Evolutionary conservation across 2,888 invertebrate genomes (phyloP), one percentile per base, ranked within the genome.

Genomic region (Xanthorhoe spadicearia): DNA sequence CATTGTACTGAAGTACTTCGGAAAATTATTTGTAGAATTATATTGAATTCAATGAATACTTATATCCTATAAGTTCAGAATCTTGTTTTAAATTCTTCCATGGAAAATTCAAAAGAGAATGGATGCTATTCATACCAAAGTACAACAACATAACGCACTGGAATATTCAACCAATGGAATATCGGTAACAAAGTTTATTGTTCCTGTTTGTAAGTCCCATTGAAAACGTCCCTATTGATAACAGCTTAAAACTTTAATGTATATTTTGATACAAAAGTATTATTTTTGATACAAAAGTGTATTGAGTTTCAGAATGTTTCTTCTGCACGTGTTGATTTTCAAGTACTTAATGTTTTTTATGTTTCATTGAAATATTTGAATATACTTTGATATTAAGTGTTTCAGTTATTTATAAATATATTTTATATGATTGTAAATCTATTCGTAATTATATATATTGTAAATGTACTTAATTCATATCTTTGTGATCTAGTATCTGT

Each of bases 241-340:
- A 8, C 38, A 60, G 60, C 54, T 66, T 18, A 49, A 50, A 59
- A 66, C 61, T 66, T 66, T 53, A 49, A 54, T 61, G 57, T 61
- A 51, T 51, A 61, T 66, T 64, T 48, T 35, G 7, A 43, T 53
- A 53, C 35, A 57, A 55, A 60, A 51, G 28, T 56, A 19, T 51
- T 56, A 50, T 19, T 43, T 50, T 13, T 19, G 5, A 17, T 23
- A 50, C 17, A 50, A 23, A 50, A 19, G 10, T 50, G 2, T 15
- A 9, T 38, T 43, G 6, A 7, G 10, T 13, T 43, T 43, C 4
- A 38, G 2, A 43, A 13, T 43, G 10, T 13, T 4, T 10, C 3
- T 4, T 10, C 3, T 43, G 38, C 13, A 43, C 38, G 38, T 43
- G 38, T 43, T 43, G 1, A 13, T 43, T 43, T 13, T 13, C 38